Evolutionary conservation across 2,113 vertebrate species (phyloP), one percentile per base, ranked within the genome.

Genomic region (Zapornia atra): DNA sequence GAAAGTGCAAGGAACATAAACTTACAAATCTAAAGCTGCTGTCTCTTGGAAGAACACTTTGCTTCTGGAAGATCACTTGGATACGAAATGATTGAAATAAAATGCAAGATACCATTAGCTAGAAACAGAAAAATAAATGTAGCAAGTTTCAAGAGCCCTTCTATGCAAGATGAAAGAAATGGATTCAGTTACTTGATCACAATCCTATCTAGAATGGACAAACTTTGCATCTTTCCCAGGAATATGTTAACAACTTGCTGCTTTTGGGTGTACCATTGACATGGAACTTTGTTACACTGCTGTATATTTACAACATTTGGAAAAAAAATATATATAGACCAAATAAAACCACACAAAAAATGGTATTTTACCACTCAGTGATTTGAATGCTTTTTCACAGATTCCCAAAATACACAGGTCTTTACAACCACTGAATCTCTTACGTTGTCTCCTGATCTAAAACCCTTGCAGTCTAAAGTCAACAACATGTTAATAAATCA

Each of bases 1-100:
- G 96, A 98, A 85, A 98, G 97, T 83, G 84, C 54, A 91, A 78
- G 26, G 88, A 44, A 9, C 22, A 34, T 95, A 89, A 86, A 68
- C 10, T 42, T 84, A 8, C 28, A 92, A 72, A 76, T 46, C 25
- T 36, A 85, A 73, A 63, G 38, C 73, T 92, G 33, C 65, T 91
- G 53, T n/a, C 63, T 65, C 61, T 86, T 77, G 80, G 53, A 94
- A 59, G 78, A 33, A 15, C 28, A 83, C 24, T 31, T 93, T 92
- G 66, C 94, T 97, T 97, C 94, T 94, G 91, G 60, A 94, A 95
- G 95, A 75, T 96, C 82, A 92, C 80, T 93, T 80, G 50, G 66
- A 63, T 89, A 72, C 95, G 83, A 92, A 96, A 86, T 44, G 29
- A 50, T 80, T 66, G 82, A 75, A 94, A 78, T 73, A 90, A 96